Base-by-base conservation (phyloP, 2,113 vertebrate species). In the Pongo abelii region DNA sequence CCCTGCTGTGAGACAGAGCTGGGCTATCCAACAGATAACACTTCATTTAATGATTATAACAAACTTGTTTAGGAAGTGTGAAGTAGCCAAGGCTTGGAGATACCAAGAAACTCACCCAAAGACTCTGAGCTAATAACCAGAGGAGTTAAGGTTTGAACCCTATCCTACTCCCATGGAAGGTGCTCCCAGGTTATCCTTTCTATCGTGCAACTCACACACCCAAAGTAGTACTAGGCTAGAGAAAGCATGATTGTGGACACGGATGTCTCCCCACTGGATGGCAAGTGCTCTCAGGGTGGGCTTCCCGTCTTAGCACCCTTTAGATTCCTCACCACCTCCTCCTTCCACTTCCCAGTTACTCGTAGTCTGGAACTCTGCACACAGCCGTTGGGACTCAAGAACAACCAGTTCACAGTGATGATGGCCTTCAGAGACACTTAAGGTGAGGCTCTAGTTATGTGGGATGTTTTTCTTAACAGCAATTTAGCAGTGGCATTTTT, bases 401-500 rank as follows among this genome's bases (percentile, higher is more conserved):
- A 55, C 20, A 16, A 25, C 9, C 0, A 3, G 59, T 18, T 35
- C 46, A 22, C 4, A 30, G 35, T 43, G 61, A 50, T 55, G 38
- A 32, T 12, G 22, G 30, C 43, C 93, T 80, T 59, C 69, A 57
- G 25, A 69, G 55, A 74, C 20, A 16, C 1, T 40, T 25, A 64
- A 5, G 50, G 25, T 48, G 11, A 95, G 50, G 17, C 12, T 90
- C 22, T 22, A 12, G 14, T 30, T 91, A 20, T 55, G 23, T 35
- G 8, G 5, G 17, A 48, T 8, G 70, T 46, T 0, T 81, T 77
- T 83, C 35, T 78, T 59, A 72, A 59, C 46, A 95, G 75, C 38
- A 79, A n/a, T 25, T 59, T 84, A 84, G 74, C 27, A 67, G 32
- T 30, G 14, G 43, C 72, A 79, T 93, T 94, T 48, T 85, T 90